Evolutionary conservation across 2,113 vertebrate species (phyloP), one percentile per base, ranked within the genome.

Genomic region (Perca schrenkii): DNA sequence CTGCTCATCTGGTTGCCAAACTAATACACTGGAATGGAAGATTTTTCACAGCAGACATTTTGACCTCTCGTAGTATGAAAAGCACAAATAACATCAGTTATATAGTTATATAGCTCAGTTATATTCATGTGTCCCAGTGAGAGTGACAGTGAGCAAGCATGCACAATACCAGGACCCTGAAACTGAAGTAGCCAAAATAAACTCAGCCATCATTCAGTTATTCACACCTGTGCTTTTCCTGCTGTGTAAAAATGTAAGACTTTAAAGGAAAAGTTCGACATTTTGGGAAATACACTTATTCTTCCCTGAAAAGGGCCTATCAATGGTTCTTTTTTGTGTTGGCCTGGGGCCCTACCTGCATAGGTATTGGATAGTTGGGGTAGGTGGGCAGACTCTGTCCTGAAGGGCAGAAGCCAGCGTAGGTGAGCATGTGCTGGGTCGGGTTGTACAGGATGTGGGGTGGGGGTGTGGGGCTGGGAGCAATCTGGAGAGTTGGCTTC

Each of bases 401-500:
- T 0, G 95, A 83, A 0, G 95, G 95, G 75, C 95, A 97, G 91
- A 97, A 97, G 2, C 97, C 95, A 0, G 96, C 19, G 0, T 96
- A 97, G 3, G 96, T 96, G 84, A 98, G 87, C 91, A 97, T 94
- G 89, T 99, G 97, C 90, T 97, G 97, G 4, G 95, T 94, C 0
- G 97, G 97, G 84, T 97, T 97, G 92, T 97, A 98, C 56, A 98
- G 91, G 86, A 97, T 96, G 93, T 97, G 97, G 52, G 97, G 97
- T 1, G 96, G 94, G 0, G 95, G 88, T 0, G 94, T 83, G 0
- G 95, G 94, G 81, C 95, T 94, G 16, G 94, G 93, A 67, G 95
- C 90, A 2, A 94, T 84, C 83, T 94, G 96, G 66, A 94, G 93
- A 85, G 94, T 58, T 0, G 96, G 96, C 43, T 96, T 96, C 96